Percentiles rank a stretch among this genome's conserved stretches.
phyloP scores from a whole-genome alignment of 1,140 invertebrate genomes.

The Drosophila albomicans region DNA sequence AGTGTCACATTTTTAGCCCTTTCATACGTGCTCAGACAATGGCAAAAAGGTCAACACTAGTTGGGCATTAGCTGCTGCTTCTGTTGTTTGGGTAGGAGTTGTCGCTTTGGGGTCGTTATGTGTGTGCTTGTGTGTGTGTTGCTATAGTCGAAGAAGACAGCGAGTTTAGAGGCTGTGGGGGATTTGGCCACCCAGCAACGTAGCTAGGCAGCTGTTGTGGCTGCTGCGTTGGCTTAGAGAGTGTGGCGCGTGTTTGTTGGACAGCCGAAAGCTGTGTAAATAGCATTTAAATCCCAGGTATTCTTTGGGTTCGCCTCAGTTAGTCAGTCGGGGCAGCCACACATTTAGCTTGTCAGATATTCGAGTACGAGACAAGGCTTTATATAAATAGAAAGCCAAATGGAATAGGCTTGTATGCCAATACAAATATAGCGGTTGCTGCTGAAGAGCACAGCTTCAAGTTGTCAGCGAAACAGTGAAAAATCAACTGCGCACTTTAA shows the following conservation, averaged over 20 bases:
- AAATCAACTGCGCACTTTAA: background rate
- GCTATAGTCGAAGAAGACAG: background rate
- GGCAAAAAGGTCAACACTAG: constrained; percentile 78
- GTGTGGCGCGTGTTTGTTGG: constrained; percentile 57
- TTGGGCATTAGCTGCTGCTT: constrained; percentile 41
- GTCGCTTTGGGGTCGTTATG: constrained; percentile 24
- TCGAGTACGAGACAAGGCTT: constrained; percentile 25
- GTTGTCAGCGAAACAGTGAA: background rate
- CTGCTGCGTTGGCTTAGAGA: constrained; percentile 34
- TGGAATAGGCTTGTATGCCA: constrained; percentile 45
- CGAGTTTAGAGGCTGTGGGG: background rate
- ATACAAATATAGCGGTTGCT: background rate
- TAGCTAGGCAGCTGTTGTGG: constrained; percentile 9
- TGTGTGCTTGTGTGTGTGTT: background rate
- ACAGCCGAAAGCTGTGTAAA: constrained; percentile 74
- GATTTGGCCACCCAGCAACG: background rate
- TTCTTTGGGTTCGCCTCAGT: constrained; percentile 33
- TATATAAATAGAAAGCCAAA: constrained; percentile 50
- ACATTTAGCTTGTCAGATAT: constrained; percentile 38
- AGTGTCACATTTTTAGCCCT: constrained; percentile 76
- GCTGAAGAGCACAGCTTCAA: background rate
- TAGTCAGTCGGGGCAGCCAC: constrained; percentile 16
- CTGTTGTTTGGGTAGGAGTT: background rate
- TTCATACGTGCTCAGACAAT: constrained; percentile 76
- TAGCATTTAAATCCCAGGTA: constrained; percentile 76